Percentiles rank a stretch among this genome's conserved stretches.
These are phyloP conservation scores for Timema cristinae DNA, from an alignment of 2,888 invertebrate species.

Conservation along the genomic window DNA sequence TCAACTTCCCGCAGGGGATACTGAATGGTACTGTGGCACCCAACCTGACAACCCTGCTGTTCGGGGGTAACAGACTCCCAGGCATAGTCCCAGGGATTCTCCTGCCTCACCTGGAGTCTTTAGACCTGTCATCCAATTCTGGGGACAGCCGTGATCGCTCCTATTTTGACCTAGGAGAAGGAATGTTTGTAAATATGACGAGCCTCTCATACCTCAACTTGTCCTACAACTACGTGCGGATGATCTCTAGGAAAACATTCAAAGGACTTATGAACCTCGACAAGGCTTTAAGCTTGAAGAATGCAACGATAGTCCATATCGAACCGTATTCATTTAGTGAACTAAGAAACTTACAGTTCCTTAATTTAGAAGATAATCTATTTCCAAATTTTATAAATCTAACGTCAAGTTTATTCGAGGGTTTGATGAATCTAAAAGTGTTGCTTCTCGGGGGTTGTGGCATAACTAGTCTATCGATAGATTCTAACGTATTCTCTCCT, in stretches of 20 bases:
- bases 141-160: slow-evolving; percentile 46
- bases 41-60: slow-evolving; percentile 49
- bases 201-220: slow-evolving; percentile 51
- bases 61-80: slow-evolving; percentile 53
- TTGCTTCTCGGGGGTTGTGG: no score
- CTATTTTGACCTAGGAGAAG: slow-evolving; percentile 51
- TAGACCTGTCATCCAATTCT: slow-evolving; percentile 54
- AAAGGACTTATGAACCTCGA: slow-evolving; percentile 48
- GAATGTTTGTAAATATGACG: slow-evolving; percentile 50
- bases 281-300: slow-evolving; percentile 50
- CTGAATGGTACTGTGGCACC: slow-evolving; percentile 50
- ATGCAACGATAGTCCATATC: slow-evolving; percentile 51
- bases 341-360: slow-evolving; percentile 46
- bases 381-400: slow-evolving; percentile 38
- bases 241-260: slow-evolving; percentile 51
- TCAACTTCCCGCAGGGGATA: slow-evolving; percentile 48
- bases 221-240: slow-evolving; percentile 53
- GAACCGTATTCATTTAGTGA: slow-evolving; percentile 49
- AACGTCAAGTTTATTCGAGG: no score
- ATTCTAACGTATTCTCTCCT: no score
- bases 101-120: slow-evolving; percentile 47
- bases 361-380: slow-evolving; percentile 56
- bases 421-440: no score
- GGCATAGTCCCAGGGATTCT: slow-evolving; percentile 52
- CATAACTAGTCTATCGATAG: no score